Base-by-base conservation (phyloP, 1,140 invertebrate species). In the Drosophila prosaltans region DNA sequence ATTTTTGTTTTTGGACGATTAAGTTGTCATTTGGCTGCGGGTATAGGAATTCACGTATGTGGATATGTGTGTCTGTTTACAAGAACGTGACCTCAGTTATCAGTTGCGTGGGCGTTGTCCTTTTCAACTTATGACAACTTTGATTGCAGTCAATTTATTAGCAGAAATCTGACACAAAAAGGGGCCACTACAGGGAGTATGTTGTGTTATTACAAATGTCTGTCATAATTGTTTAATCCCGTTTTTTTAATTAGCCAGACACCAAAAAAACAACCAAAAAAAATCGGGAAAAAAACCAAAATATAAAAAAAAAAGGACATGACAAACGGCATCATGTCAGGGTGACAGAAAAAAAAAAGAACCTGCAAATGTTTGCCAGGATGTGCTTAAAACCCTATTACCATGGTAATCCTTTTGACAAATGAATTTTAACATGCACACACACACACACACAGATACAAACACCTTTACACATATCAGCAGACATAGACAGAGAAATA, bases 381-480 rank as follows among this genome's bases (percentile, higher is more conserved):
- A 88, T 80, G 82, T 82, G 74, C 74, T 81, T 85, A 81, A 89
- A 91, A 81, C 86, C 86, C 80, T 90, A 90, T 90, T 90, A 90
- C 86, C 80, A 73, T 90, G 88, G 86, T 90, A 90, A 90, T 90
- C 86, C 82, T 78, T 90, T 86, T 90, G 88, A 90, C 86, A 90
- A 90, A 91, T 91, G 88, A 91, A 84, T 91, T 91, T 91, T 82
- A 88, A 79, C 84, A 79, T 72, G 72, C 67, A 51, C 69, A 48
- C 69, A 68, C 68, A 65, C 43, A 80, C 61, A 62, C 58, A 54
- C 51, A 63, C 65, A 66, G 65, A 68, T 41, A 71, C 72, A 65
- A 30, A 73, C 32, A 64, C 55, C 59, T 30, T 24, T 40, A 63
- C 45, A 61, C 70, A 40, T 41, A 75, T 78, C 68, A 78, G 48